Conservation (phyloP, 2,113 vertebrate species). For the Columbina picui region DNA sequence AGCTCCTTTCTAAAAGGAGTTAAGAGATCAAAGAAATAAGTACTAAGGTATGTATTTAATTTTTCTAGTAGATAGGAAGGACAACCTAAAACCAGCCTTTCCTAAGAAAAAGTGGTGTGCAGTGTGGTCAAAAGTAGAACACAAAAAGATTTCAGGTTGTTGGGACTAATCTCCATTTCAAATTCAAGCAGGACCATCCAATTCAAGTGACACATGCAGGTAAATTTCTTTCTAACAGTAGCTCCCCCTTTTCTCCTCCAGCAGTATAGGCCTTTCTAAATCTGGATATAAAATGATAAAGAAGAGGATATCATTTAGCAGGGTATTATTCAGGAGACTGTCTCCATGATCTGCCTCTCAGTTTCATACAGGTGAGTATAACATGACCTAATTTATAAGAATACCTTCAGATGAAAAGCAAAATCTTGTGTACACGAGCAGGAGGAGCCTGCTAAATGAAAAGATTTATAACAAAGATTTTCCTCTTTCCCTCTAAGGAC, state of each 20-base stretch:
- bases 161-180: background rate
- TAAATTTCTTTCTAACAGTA: background rate
- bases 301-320: background rate
- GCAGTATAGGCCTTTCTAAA: background rate
- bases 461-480: background rate
- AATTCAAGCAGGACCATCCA: background rate
- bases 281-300: background rate
- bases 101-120: background rate
- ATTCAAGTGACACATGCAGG: background rate
- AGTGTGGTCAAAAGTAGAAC: background rate
- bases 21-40: background rate
- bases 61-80: background rate
- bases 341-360: background rate
- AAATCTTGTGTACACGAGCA: background rate
- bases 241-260: background rate
- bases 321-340: background rate
- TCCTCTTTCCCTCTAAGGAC: background rate
- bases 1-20: background rate
- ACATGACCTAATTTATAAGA: background rate
- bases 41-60: background rate
- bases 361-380: background rate
- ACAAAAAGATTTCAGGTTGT: background rate
- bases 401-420: background rate
- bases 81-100: background rate
- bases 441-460: background rate